These are phyloP conservation scores for Montifringilla adamsi DNA, from an alignment of 2,113 vertebrate species.

Conservation along the genomic window DNA sequence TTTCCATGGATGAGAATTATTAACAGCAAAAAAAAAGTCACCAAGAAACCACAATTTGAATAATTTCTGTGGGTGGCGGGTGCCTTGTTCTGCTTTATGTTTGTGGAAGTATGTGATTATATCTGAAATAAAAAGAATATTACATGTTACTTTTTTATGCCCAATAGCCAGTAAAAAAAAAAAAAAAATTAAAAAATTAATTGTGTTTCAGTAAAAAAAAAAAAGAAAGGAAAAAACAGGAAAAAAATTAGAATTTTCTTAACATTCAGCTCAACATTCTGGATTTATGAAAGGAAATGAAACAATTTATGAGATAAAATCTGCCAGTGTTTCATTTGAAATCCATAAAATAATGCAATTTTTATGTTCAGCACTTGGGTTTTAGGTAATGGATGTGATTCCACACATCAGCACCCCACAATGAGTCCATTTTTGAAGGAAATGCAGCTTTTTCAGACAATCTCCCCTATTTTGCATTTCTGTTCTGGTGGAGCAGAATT, in stretches of 20 bases:
- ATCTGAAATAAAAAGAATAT: not conserved
- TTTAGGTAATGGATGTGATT: not conserved
- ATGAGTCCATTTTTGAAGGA: not conserved
- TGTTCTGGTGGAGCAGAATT: not conserved
- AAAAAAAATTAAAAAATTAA: not conserved
- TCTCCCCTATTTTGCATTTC: not conserved
- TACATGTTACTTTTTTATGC: not conserved
- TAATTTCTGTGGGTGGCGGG: not conserved
- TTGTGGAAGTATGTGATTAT: not conserved
- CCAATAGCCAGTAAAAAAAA: not conserved
- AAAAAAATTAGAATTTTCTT: not conserved
- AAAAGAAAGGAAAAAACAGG: accelerated
- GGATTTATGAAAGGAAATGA: not conserved
- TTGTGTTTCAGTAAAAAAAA: not conserved
- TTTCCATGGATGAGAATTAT: not conserved
- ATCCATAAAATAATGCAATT: not conserved
- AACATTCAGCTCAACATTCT: not conserved
- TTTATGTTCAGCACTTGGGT: not conserved
- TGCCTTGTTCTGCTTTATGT: not conserved
- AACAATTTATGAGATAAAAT: not conserved
- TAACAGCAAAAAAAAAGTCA: not conserved
- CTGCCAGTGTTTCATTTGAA: not conserved
- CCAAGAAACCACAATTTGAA: not conserved
- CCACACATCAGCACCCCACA: not conserved
- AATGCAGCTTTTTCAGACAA: not conserved